Percentiles rank a stretch among this genome's conserved stretches.
Conservation (phyloP, 2,797 vertebrate species). For the Nannoperca australis region DNA sequence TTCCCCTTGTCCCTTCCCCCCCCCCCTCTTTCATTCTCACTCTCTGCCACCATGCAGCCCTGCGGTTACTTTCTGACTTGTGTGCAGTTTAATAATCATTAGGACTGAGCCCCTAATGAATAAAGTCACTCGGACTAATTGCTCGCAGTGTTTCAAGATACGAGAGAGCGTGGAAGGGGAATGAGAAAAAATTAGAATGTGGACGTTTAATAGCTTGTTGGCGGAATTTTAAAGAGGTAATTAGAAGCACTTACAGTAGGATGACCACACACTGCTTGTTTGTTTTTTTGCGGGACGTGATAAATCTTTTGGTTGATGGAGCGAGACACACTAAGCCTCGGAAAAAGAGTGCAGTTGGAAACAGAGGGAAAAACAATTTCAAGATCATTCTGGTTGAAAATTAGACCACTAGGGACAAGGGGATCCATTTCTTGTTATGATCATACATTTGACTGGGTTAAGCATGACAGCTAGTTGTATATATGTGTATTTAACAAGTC, state of each 20-base stretch:
- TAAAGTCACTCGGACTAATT: constrained; percentile 86
- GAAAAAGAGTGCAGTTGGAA: constrained; percentile 46
- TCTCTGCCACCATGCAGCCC: constrained; percentile 58
- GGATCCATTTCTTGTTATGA: constrained; percentile 36
- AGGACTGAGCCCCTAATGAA: constrained; percentile 82
- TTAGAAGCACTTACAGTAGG: constrained; percentile 78
- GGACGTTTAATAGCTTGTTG: constrained; percentile 70
- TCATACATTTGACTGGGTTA: constrained; percentile 52
- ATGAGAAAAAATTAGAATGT: constrained; percentile 62
- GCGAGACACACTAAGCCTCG: constrained; percentile 48
- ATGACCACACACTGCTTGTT: constrained; percentile 70
- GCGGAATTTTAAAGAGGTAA: constrained; percentile 81
- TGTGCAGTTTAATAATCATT: constrained; percentile 86
- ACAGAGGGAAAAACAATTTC: constrained; percentile 49
- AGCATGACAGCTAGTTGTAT: constrained; percentile 35
- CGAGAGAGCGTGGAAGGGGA: constrained; percentile 47
- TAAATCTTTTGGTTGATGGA: constrained; percentile 74
- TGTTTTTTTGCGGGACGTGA: constrained; percentile 78
- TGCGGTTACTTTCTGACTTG: constrained; percentile 78
- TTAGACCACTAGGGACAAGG: constrained; percentile 48
- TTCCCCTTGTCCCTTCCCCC: constrained; percentile 20
- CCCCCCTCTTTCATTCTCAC: constrained; percentile 20
- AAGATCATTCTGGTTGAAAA: constrained; percentile 67
- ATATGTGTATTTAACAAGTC: constrained; percentile 40
- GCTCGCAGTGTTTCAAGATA: constrained; percentile 82